Conservation (phyloP, 2,797 vertebrate species). For the Onychomys leucogaster region DNA sequence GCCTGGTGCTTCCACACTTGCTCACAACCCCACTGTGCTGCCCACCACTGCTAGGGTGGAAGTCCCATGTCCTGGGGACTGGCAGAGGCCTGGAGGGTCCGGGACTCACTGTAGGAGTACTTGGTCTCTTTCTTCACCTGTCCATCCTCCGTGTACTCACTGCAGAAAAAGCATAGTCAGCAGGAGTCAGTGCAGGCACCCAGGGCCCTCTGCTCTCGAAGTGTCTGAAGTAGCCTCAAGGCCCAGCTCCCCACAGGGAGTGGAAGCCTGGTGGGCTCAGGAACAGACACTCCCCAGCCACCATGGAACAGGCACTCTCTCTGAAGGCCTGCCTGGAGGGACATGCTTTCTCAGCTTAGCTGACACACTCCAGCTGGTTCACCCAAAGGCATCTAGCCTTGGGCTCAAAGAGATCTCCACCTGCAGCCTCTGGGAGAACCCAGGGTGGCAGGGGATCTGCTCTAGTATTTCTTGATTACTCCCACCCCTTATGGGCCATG, state of each 20-base stretch:
- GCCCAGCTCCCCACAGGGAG: neutral
- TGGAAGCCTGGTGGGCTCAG: neutral
- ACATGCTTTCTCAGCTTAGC: neutral
- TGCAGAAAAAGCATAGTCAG: slow-evolving; percentile 67
- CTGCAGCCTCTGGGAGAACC: neutral
- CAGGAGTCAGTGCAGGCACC: neutral
- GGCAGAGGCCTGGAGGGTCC: neutral
- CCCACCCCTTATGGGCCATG: neutral
- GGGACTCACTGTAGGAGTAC: slow-evolving; percentile 90
- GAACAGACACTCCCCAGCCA: neutral
- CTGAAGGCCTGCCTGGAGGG: neutral
- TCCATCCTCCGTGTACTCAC: slow-evolving; percentile 89
- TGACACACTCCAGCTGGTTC: neutral
- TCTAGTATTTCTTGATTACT: neutral
- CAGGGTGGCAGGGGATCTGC: accelerated
- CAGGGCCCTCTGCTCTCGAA: neutral
- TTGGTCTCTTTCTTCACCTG: slow-evolving; percentile 89
- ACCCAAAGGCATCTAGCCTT: neutral
- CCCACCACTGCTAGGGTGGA: neutral
- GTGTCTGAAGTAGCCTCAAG: neutral
- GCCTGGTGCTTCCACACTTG: neutral
- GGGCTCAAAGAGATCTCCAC: neutral
- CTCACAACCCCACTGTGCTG: neutral
- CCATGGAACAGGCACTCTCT: neutral
- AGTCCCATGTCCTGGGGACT: neutral